A percentile compares a stretch with the other conserved stretches of the same genome.
Conservation (phyloP, 2,113 vertebrate genomes). For the Rhynchopsitta pachyrhyncha region DNA sequence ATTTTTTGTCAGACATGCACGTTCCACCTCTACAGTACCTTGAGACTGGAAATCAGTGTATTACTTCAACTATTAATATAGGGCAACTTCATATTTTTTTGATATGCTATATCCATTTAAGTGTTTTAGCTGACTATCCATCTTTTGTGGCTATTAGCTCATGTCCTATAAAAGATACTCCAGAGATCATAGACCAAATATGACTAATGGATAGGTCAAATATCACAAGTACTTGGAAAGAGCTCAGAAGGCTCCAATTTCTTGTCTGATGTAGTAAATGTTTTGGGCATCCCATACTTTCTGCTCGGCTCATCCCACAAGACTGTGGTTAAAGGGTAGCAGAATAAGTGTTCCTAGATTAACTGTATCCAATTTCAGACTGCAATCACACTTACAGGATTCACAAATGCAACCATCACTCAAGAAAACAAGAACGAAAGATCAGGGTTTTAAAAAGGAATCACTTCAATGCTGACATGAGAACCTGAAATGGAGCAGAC, state of each 20-base stretch:
- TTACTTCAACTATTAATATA: slow-evolving; percentile 1
- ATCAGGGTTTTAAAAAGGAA: neutral
- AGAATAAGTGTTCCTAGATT: slow-evolving; percentile 15
- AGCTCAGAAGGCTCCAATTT: neutral
- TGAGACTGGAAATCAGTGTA: neutral
- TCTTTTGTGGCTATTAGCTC: neutral
- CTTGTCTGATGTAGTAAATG: slow-evolving; percentile 1
- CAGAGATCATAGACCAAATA: neutral
- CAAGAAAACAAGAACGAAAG: neutral
- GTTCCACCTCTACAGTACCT: neutral
- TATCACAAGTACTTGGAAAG: slow-evolving; percentile 28
- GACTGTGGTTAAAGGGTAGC: neutral
- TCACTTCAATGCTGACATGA: neutral
- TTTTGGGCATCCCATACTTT: slow-evolving; percentile 32
- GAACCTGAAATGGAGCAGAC: neutral
- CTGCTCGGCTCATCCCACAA: neutral
- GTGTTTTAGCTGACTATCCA: neutral
- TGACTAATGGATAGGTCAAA: slow-evolving; percentile 41
- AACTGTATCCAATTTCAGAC: slow-evolving; percentile 8
- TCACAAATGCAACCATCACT: neutral
- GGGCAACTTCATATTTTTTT: neutral
- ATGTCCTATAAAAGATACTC: slow-evolving; percentile 10
- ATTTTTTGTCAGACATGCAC: neutral
- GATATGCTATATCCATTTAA: neutral
- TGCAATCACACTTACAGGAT: neutral